These are phyloP conservation scores for Oreocharis arfaki DNA, from an alignment of 2,113 vertebrate genomes.

Conservation along the genomic window DNA sequence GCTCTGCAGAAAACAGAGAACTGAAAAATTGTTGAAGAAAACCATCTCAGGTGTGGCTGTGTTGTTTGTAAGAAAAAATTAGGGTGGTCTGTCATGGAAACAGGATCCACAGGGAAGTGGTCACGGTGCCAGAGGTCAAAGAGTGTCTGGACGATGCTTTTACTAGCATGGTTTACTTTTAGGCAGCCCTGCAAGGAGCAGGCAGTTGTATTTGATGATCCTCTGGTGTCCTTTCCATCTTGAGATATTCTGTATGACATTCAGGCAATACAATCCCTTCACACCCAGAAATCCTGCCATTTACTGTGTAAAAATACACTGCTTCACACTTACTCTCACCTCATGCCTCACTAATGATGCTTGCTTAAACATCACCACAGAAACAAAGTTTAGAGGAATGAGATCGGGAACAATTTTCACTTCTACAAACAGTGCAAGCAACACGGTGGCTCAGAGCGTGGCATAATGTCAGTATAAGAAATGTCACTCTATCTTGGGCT, in stretches of 20 bases:
- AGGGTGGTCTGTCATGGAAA: accelerated
- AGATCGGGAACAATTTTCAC: neutral
- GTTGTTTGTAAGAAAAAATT: neutral
- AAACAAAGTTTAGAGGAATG: neutral
- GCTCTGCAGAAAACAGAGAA: neutral
- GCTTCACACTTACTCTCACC: neutral
- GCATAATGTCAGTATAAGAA: neutral
- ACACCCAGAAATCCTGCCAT: neutral
- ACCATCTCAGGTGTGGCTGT: neutral
- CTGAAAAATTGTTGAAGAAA: neutral
- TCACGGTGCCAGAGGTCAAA: neutral
- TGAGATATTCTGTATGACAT: neutral
- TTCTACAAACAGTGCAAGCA: neutral
- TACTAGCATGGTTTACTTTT: neutral
- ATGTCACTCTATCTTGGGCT: neutral
- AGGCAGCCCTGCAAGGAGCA: neutral
- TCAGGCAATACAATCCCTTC: neutral
- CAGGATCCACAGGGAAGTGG: neutral
- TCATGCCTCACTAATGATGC: neutral
- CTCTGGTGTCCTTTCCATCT: neutral
- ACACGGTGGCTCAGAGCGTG: neutral
- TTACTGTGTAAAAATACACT: neutral
- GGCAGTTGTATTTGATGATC: neutral
- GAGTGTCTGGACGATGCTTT: neutral
- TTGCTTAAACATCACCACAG: neutral